These are phyloP conservation scores for Ceryle rudis DNA, from an alignment of 2,797 vertebrate species.

Conservation along the genomic window DNA sequence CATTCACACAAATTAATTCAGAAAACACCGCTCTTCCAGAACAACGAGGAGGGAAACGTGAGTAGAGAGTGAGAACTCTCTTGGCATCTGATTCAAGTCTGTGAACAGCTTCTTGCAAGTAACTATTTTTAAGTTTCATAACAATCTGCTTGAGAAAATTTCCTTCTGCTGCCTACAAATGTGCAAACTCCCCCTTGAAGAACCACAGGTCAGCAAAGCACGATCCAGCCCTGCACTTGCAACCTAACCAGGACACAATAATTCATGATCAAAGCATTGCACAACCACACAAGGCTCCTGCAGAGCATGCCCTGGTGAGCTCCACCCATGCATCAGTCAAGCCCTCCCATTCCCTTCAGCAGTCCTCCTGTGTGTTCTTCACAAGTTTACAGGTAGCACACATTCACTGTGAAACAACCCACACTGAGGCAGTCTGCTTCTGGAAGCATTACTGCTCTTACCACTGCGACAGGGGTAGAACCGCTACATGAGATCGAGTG, in stretches of 20 bases:
- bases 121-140: slow-evolving; percentile 58
- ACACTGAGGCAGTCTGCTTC: background rate
- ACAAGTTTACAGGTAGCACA: background rate
- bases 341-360: background rate
- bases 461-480: background rate
- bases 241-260: background rate
- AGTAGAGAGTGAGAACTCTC: background rate
- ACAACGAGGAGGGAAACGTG: background rate
- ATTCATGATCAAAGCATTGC: background rate
- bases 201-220: slow-evolving; percentile 1
- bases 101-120: slow-evolving; percentile 27
- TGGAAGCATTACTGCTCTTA: background rate
- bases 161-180: slow-evolving; percentile 57
- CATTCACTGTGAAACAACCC: background rate
- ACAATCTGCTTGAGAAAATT: slow-evolving; percentile 53
- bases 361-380: background rate
- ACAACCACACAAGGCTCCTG: accelerated
- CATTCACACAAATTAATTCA: slow-evolving; percentile 16
- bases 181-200: background rate
- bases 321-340: background rate
- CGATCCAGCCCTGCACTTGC: background rate
- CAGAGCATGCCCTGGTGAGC: background rate
- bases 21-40: background rate
- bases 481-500: accelerated
- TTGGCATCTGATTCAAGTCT: slow-evolving; percentile 14